Conservation (phyloP, 2,888 invertebrate genomes). For the Zele albiditarsus region DNA sequence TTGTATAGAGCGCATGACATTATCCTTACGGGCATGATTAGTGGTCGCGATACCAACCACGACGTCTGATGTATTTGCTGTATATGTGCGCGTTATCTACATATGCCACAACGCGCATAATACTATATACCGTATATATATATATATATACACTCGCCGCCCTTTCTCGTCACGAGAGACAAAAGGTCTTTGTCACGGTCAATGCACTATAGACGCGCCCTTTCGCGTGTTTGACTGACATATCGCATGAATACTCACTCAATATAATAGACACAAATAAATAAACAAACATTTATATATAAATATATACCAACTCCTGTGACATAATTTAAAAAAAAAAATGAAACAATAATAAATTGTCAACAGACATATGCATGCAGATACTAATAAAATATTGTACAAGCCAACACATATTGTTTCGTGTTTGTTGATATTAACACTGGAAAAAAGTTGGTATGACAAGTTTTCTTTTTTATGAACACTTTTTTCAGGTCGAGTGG, state of each 20-base stretch:
- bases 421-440: no score
- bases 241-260: conserved; percentile 28
- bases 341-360: neutral
- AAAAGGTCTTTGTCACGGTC: conserved; percentile 53
- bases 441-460: neutral
- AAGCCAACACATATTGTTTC: no score
- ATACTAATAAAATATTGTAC: no score
- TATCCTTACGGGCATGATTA: conserved; percentile 55
- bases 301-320: conserved; percentile 13
- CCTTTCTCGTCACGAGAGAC: conserved; percentile 42
- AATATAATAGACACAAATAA: conserved; percentile 20
- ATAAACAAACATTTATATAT: neutral
- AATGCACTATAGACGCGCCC: conserved; percentile 26
- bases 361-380: no score
- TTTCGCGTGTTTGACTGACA: conserved; percentile 27
- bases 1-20: conserved; percentile 49
- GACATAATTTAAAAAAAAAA: conserved; percentile 5
- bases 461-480: neutral
- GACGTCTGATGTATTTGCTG: conserved; percentile 35
- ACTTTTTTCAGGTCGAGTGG: conserved; percentile 11
- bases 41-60: conserved; percentile 50
- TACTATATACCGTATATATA: conserved; percentile 24
- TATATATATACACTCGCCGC: conserved; percentile 27
- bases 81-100: conserved; percentile 34
- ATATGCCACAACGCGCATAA: conserved; percentile 36